Conservation (phyloP, 1,140 invertebrate species). For the Hyles euphorbiae region DNA sequence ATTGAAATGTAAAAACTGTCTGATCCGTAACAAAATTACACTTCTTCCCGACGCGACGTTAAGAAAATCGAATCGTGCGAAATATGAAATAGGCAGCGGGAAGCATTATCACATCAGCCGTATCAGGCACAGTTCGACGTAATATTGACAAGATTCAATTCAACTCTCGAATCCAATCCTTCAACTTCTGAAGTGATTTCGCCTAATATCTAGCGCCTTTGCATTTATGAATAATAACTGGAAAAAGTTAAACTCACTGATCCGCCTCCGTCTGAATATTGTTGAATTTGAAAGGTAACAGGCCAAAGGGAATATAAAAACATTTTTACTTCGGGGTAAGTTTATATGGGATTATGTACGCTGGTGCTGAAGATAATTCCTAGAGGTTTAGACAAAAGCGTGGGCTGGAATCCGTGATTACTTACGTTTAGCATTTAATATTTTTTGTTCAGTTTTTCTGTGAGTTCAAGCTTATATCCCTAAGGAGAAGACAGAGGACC, state of each 20-base stretch:
- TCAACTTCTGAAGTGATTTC: slow-evolving; percentile 48
- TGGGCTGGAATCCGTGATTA: no score
- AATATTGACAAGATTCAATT: slow-evolving; percentile 43
- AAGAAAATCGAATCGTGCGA: slow-evolving; percentile 11
- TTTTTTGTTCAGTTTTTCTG: no score
- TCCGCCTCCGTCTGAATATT: slow-evolving; percentile 51
- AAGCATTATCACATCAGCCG: slow-evolving; percentile 19
- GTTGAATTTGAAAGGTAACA: slow-evolving; percentile 51
- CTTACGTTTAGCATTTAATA: no score
- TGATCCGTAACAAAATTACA: not conserved
- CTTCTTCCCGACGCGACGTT: not conserved
- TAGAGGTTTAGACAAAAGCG: no score
- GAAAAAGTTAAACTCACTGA: slow-evolving; percentile 61
- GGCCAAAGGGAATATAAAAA: slow-evolving; percentile 30
- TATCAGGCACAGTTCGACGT: slow-evolving; percentile 24
- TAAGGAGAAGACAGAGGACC: no score
- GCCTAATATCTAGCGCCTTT: slow-evolving; percentile 56
- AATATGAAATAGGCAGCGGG: slow-evolving; percentile 5
- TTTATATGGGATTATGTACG: slow-evolving; percentile 15
- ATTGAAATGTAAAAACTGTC: no score
- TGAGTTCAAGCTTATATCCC: no score
- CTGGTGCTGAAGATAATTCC: no score
- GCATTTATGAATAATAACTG: slow-evolving; percentile 71
- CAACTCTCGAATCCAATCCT: slow-evolving; percentile 46
- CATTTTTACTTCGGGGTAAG: slow-evolving; percentile 18